These are phyloP conservation scores for Onychorhynchus coronatus DNA, from an alignment of 2,113 vertebrate species.

Conservation along the genomic window DNA sequence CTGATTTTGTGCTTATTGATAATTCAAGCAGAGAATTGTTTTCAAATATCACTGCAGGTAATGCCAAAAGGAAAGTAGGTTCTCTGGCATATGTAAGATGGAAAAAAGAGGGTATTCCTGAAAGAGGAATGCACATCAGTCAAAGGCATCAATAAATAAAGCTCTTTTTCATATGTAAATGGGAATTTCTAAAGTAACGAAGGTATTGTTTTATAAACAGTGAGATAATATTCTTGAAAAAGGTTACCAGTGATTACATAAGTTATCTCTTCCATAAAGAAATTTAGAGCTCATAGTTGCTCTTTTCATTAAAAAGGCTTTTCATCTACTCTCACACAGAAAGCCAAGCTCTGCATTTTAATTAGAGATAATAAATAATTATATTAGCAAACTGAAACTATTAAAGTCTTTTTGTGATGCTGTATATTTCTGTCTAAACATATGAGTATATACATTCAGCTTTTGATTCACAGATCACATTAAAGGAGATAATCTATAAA, in stretches of 20 bases:
- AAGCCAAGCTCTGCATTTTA: conserved; percentile 80
- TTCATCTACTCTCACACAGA: conserved; percentile 67
- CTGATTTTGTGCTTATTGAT: neutral
- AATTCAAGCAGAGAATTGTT: neutral
- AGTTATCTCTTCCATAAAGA: conserved; percentile 81
- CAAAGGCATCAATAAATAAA: conserved; percentile 77
- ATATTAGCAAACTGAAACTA: conserved; percentile 73
- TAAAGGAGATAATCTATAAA: neutral
- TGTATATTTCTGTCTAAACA: neutral
- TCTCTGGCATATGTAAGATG: conserved; percentile 24
- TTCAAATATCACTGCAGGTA: neutral
- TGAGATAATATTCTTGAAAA: conserved; percentile 83
- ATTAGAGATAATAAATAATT: conserved; percentile 81
- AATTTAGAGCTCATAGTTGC: conserved; percentile 78
- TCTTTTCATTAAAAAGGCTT: conserved; percentile 82
- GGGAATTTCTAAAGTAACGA: conserved; percentile 70
- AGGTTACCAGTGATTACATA: conserved; percentile 81
- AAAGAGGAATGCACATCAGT: conserved; percentile 70
- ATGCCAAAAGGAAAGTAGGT: conserved; percentile 46
- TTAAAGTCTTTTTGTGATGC: conserved; percentile 34
- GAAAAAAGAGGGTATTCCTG: conserved; percentile 64
- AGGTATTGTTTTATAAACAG: conserved; percentile 84
- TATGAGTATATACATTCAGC: neutral
- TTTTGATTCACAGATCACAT: conserved; percentile 1
- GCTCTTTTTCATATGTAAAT: conserved; percentile 84